Evolutionary conservation across 2,113 vertebrate genomes (phyloP), one percentile per base, ranked within the genome.

Genomic region (Lutjanus erythropterus): DNA sequence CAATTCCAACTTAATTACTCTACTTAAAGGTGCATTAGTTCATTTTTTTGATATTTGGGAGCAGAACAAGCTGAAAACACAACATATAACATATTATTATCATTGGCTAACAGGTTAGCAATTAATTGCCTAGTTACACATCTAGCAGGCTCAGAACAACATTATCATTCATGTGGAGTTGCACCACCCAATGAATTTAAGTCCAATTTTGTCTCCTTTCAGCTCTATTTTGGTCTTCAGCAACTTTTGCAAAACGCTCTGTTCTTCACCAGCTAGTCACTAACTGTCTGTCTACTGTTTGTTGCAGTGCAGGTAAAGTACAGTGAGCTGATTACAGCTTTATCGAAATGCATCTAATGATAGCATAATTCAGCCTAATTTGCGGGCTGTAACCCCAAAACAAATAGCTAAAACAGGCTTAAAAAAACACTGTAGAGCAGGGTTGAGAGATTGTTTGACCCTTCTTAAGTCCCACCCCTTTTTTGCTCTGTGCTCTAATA

Each of bases 171-270:
- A 27, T 55, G 47, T 39, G 31, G 31, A 61, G 31, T 15, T 9
- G 23, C 29, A 35, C 12, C 19, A 72, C 2, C 8, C 15, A 15
- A 15, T 50, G 35, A 23, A 52, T 25, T 9, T 4, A 25, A 31
- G 29, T 27, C 10, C n/a, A 18, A 8, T 41, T 4, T 19, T n/a
- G n/a, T 27, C 29, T 76, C 18, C 2, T 39, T 67, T 59, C n/a
- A 76, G 8, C 29, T 25, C 52, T 62, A 12, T 61, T 66, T 58
- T 46, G 27, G n/a, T 58, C 52, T 47, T 18, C 14, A 52, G 25
- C 9, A 29, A n/a, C n/a, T 37, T 1, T 9, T 21, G 29, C 37
- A 3, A 37, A 8, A 47, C 15, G 21, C 2, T 8, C 21, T 44
- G 2, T 37, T 46, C 19, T 47, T 46, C 39, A 21, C 25, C 19